Conservation (phyloP, 2,113 vertebrate genomes). For the Sylvilagus bachmani region DNA sequence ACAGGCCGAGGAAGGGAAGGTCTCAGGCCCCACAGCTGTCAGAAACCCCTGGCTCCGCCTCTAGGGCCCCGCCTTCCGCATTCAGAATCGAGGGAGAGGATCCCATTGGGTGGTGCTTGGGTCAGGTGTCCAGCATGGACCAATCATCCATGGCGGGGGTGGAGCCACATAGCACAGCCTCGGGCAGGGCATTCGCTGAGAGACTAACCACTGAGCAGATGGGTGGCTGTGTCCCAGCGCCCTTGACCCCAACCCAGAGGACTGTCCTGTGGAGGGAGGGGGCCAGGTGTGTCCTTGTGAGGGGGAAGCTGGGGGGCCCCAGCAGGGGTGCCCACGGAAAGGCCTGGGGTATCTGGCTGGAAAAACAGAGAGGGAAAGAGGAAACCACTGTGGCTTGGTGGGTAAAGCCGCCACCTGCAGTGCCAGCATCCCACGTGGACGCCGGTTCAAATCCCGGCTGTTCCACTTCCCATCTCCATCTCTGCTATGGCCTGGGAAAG, state of each 20-base stretch:
- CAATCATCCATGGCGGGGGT: fast-evolving
- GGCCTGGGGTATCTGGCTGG: too few species aligned
- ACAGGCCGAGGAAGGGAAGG: fast-evolving
- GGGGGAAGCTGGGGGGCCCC: too few species aligned
- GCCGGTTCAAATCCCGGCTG: too few species aligned
- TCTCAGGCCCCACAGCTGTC: fast-evolving
- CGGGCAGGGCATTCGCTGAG: not conserved
- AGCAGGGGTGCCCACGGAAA: not conserved
- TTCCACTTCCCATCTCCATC: too few species aligned
- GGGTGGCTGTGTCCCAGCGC: not conserved
- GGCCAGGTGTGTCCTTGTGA: not conserved
- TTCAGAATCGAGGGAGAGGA: not conserved
- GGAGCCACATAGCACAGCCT: fast-evolving
- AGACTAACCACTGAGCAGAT: not conserved
- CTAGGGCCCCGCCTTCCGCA: not conserved
- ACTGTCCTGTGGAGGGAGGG: not conserved
- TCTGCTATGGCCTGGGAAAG: too few species aligned
- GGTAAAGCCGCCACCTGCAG: too few species aligned
- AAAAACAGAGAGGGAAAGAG: not conserved
- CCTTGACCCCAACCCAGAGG: too few species aligned
- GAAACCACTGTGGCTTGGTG: not conserved
- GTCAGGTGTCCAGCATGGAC: not conserved
- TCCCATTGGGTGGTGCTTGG: not conserved
- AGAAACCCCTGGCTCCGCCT: fast-evolving
- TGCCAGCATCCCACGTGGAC: too few species aligned